These are phyloP conservation scores for Otis tarda DNA, from an alignment of 2,113 vertebrate species.

Conservation along the genomic window DNA sequence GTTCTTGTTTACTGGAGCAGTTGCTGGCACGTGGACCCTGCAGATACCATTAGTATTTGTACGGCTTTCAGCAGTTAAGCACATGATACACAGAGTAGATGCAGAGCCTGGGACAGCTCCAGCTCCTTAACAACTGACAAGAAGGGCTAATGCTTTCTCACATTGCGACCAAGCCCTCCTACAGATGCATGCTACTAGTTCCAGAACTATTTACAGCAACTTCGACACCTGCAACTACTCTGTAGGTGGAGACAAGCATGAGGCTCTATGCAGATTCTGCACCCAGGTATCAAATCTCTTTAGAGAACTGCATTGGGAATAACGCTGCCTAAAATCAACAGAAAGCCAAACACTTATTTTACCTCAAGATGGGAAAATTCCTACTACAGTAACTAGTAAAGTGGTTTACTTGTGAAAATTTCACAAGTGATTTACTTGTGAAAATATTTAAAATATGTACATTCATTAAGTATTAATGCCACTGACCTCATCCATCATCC, in stretches of 20 bases:
- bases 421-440: neutral
- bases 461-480: neutral
- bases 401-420: neutral
- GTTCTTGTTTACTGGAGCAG: neutral
- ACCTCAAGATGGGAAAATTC: neutral
- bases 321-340: neutral
- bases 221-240: constrained; percentile 12
- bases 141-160: constrained; percentile 20
- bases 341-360: neutral
- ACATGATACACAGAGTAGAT: neutral
- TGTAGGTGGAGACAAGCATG: neutral
- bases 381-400: neutral
- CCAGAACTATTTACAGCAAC: constrained; percentile 12
- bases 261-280: neutral
- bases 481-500: neutral
- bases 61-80: neutral
- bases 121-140: constrained; percentile 28
- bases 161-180: neutral
- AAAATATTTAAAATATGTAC: neutral
- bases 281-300: neutral
- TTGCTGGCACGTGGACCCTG: neutral
- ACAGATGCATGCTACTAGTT: neutral
- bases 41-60: neutral
- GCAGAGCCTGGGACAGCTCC: neutral
- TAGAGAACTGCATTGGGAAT: neutral